Base-by-base conservation (phyloP, 2,113 vertebrate genomes). In the Neolamprologus ventralis region DNA sequence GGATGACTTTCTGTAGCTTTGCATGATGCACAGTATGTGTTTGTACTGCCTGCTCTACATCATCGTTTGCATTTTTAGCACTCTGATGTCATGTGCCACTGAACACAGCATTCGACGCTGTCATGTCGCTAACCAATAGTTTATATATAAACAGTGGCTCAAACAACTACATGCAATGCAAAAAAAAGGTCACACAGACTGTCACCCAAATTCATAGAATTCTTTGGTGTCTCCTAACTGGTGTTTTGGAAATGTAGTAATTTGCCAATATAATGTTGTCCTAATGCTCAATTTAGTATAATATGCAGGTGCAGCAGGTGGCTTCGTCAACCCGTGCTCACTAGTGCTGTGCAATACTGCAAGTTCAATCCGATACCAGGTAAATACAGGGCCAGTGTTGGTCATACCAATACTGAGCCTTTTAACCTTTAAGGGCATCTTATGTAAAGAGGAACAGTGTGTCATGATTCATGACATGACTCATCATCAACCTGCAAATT, bases 21-120 rank as follows among this genome's bases (percentile, higher is more conserved):
- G 73, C 83, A 86, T 88, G 33, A 58, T 65, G 11, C 60, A 49
- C 45, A 78, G 26, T 33, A 33, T 78, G 45, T 6, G 73, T 78
- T 12, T 78, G 73, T 51, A 31, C 45, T 51, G 17, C 16, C 45
- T 23, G 1, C 55, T 40, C 47, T 51, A 21, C 16, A 16, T 23
- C 28, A 35, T 21, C 60, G 5, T 54, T 47, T 75, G 37, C 75
- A 12, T 79, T 55, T 49, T 49, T 28, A 12, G 45, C 26, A 28
- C 26, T 28, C 17, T 63, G 68, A 58, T 79, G 47, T 28, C 35
- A 45, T 60, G 21, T 45, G 14, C 55, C 37, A 31, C 23, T 73
- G 21, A 81, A 81, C 53, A 57, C 26, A 4, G 37, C 10, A 31
- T 51, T 47, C 26, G 2, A 7, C 2, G 1, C 26, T n/a, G 45